Conservation (phyloP, 2,888 invertebrate genomes). For the Oconnorella tubifera region DNA sequence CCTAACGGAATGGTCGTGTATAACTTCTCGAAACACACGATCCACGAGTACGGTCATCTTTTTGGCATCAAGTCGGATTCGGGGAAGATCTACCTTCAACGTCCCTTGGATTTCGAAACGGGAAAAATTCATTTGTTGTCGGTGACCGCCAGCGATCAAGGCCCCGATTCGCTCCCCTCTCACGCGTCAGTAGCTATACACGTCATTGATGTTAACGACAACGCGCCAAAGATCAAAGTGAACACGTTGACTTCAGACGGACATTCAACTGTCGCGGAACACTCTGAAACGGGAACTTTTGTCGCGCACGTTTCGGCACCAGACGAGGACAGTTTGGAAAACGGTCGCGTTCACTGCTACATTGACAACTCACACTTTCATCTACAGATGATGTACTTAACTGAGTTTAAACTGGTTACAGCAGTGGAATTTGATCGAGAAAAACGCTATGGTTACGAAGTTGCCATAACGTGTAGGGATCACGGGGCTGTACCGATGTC, state of each 20-base stretch:
- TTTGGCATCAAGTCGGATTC: slow-evolving; percentile 12
- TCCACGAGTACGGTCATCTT: slow-evolving; percentile 17
- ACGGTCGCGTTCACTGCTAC: slow-evolving; percentile 15
- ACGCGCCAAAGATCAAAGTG: slow-evolving; percentile 33
- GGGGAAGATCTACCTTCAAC: slow-evolving; percentile 21
- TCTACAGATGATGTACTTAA: slow-evolving; percentile 18
- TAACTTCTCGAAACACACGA: slow-evolving; percentile 28
- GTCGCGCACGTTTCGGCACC: slow-evolving; percentile 26
- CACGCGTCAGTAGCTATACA: slow-evolving; percentile 29
- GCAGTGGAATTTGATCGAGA: slow-evolving; percentile 83
- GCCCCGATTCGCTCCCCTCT: slow-evolving; percentile 31
- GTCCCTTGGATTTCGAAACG: slow-evolving; percentile 30
- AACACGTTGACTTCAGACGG: slow-evolving; percentile 27
- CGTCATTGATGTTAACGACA: slow-evolving; percentile 34
- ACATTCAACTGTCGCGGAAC: slow-evolving; percentile 9
- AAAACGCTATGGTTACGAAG: slow-evolving; percentile 84
- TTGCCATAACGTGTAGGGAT: slow-evolving; percentile 65
- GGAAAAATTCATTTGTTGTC: slow-evolving; percentile 25
- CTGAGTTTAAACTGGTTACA: slow-evolving; percentile 63
- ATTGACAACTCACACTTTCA: slow-evolving; percentile 10
- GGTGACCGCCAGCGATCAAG: slow-evolving; percentile 33
- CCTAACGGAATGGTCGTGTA: slow-evolving; percentile 33
- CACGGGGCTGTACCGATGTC: slow-evolving; percentile 17
- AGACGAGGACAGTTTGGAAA: slow-evolving; percentile 23
- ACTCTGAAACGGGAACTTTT: slow-evolving; percentile 14